phyloP scores from a whole-genome alignment of 2,888 invertebrate genomes.

The Leucophenga maculata region DNA sequence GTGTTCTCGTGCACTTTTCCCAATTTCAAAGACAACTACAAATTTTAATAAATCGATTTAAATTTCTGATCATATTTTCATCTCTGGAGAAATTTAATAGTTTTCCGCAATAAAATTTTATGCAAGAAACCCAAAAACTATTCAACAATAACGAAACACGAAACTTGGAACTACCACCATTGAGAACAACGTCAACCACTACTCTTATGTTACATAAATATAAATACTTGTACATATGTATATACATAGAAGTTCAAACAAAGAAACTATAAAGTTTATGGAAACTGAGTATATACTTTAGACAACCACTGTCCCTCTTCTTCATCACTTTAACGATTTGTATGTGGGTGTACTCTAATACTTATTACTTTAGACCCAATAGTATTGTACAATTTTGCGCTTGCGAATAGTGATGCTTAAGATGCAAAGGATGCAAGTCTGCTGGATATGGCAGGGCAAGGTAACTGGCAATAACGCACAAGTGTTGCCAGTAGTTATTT shows the following conservation, averaged over 20 bases:
- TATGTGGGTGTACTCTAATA: constrained; percentile 42
- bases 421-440: not conserved
- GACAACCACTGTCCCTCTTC: not conserved
- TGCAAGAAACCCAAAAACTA: constrained; percentile 42
- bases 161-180: constrained; percentile 45
- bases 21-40: not conserved
- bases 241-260: constrained; percentile 51
- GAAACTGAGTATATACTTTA: constrained; percentile 21
- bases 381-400: constrained; percentile 56
- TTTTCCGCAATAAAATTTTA: constrained; percentile 61
- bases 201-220: no score
- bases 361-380: constrained; percentile 54
- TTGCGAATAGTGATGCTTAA: constrained; percentile 7
- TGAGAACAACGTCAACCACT: constrained; percentile 31
- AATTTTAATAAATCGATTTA: constrained; percentile 70
- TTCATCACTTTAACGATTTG: not conserved
- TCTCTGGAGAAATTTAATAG: constrained; percentile 65
- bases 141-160: constrained; percentile 58
- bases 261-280: constrained; percentile 63
- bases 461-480: constrained; percentile 26
- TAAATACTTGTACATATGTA: constrained; percentile 18
- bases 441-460: not conserved
- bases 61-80: constrained; percentile 68
- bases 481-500: constrained; percentile 66
- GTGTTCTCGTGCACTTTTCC: no score